Percentiles rank a stretch among this genome's conserved stretches.
These are phyloP conservation scores for Mongoloraphidia duomilia DNA, from an alignment of 2,888 invertebrate genomes.

Conservation along the genomic window DNA sequence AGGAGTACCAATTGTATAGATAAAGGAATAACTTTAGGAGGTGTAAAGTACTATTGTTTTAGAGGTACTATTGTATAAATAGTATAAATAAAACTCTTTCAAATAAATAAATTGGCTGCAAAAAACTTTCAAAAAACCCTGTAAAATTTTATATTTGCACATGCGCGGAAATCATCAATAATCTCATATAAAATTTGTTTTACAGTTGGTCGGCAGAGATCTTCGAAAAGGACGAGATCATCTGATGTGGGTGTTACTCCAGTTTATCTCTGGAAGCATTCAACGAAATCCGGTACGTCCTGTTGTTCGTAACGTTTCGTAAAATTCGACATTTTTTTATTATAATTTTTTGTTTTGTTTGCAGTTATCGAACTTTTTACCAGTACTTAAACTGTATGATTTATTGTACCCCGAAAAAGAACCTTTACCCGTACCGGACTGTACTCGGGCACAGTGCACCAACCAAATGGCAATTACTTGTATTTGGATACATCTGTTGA, in stretches of 20 bases:
- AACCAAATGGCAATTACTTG: slow-evolving; percentile 89
- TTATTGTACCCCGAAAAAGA: slow-evolving; percentile 86
- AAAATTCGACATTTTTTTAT: background rate
- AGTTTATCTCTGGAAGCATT: slow-evolving; percentile 94
- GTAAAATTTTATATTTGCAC: too few species aligned
- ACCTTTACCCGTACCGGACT: slow-evolving; percentile 78
- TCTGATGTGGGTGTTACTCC: slow-evolving; percentile 96
- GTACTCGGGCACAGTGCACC: slow-evolving; percentile 70
- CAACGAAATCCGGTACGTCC: slow-evolving; percentile 71
- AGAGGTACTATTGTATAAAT: background rate
- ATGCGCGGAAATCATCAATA: too few species aligned
- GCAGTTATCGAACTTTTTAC: slow-evolving; percentile 68
- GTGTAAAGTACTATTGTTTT: too few species aligned
- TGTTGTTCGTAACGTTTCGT: background rate
- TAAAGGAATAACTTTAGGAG: too few species aligned
- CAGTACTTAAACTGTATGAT: slow-evolving; percentile 82
- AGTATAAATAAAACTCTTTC: too few species aligned
- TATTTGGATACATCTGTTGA: slow-evolving; percentile 91
- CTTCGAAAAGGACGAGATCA: slow-evolving; percentile 86
- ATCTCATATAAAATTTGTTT: slow-evolving; percentile 4
- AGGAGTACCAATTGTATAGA: too few species aligned
- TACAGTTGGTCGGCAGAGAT: slow-evolving; percentile 57
- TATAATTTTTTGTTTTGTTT: slow-evolving; percentile 17
- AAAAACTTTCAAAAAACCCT: too few species aligned
- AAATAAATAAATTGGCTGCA: too few species aligned